A percentile compares a stretch with the other conserved stretches of the same genome.
These are phyloP conservation scores for Moxostoma hubbsi DNA, from an alignment of 2,797 vertebrate species.

Conservation along the genomic window DNA sequence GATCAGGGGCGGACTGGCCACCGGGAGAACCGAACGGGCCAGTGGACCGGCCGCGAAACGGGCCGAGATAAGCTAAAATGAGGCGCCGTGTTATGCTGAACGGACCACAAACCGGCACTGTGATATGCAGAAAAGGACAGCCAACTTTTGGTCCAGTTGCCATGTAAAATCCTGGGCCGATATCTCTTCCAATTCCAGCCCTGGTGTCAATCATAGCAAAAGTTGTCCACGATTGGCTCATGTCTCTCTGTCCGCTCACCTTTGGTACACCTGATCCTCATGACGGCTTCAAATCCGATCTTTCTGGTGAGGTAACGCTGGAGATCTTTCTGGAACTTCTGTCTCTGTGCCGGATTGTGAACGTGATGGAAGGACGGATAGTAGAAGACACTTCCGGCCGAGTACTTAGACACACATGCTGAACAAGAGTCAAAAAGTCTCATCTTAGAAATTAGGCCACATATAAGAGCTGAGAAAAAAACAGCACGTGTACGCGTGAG, in stretches of 20 bases:
- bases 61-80: no score
- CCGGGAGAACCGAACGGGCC: no score
- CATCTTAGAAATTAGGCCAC: background rate
- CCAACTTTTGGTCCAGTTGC: no score
- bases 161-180: no score
- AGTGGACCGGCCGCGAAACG: no score
- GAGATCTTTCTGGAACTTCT: constrained; percentile 92
- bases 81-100: no score
- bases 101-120: no score
- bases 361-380: constrained; percentile 91
- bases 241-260: constrained; percentile 70
- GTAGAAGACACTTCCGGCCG: constrained; percentile 94
- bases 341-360: constrained; percentile 86
- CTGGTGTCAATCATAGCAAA: background rate
- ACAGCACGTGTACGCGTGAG: background rate
- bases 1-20: no score
- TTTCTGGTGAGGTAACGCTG: constrained; percentile 94
- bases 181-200: background rate
- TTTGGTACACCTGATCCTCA: constrained; percentile 99
- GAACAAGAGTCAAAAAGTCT: background rate
- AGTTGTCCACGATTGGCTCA: background rate
- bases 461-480: background rate
- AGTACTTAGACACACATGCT: constrained; percentile 96
- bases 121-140: no score
- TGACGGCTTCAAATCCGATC: constrained; percentile 98